These are phyloP conservation scores for Tinea semifulvella DNA, from an alignment of 2,888 invertebrate genomes.

Conservation along the genomic window DNA sequence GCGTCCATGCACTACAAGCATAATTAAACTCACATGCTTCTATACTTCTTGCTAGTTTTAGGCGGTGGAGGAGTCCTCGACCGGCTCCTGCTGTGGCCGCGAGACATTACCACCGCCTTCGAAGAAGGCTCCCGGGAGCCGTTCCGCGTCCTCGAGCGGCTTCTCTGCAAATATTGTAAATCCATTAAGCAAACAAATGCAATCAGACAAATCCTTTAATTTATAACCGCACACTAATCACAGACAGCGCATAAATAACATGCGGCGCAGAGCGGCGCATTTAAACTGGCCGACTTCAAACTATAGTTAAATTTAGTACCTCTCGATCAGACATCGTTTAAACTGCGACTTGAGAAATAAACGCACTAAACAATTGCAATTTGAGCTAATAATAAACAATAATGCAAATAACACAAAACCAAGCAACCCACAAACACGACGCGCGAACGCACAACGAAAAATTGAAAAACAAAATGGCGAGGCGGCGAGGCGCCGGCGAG, in stretches of 20 bases:
- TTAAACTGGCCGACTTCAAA: conserved; percentile 26
- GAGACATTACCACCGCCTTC: conserved; percentile 49
- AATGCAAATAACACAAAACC: conserved; percentile 23
- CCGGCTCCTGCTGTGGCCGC: conserved; percentile 61
- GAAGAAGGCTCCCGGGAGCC: conserved; percentile 55
- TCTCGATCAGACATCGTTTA: conserved; percentile 58
- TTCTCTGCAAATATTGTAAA: conserved; percentile 52
- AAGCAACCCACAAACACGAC: conserved; percentile 17
- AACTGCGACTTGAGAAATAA: conserved; percentile 26
- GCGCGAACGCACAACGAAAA: conserved; percentile 29
- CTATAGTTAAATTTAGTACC: conserved; percentile 45
- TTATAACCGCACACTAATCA: neutral
- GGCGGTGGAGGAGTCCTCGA: conserved; percentile 62
- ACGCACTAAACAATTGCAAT: conserved; percentile 34
- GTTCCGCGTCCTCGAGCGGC: conserved; percentile 60
- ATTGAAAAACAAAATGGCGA: conserved; percentile 47
- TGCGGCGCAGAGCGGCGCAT: too few species aligned
- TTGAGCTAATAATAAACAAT: conserved; percentile 39
- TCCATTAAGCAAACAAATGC: too few species aligned
- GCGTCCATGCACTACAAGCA: neutral
- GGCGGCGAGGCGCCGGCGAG: neutral
- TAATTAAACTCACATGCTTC: conserved; percentile 50
- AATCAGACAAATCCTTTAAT: conserved; percentile 20
- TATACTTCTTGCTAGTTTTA: conserved; percentile 52
- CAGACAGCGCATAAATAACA: conserved; percentile 17